phyloP scores from a whole-genome alignment of 1,140 invertebrate species.

The Drosophila fuyamai region DNA sequence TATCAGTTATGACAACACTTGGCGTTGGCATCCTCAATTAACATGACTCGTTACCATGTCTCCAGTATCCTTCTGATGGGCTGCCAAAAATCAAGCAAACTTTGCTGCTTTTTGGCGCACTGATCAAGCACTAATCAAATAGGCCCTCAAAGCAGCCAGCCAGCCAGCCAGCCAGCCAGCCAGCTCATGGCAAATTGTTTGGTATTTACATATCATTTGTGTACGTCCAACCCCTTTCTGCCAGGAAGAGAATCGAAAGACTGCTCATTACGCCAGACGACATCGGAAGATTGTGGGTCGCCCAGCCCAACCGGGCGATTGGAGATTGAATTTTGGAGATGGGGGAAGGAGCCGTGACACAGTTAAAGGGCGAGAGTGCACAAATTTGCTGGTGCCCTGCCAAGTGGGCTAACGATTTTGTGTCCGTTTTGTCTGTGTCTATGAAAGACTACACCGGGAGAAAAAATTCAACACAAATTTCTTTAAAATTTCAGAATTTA shows the following conservation, averaged over 20 bases:
- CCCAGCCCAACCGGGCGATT: too few species aligned
- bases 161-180: constrained; percentile 15
- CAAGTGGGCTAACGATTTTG: constrained; percentile 81
- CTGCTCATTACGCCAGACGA: constrained; percentile 45
- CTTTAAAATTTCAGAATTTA: too few species aligned
- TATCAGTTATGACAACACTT: constrained; percentile 23
- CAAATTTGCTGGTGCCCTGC: constrained; percentile 69
- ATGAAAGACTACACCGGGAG: constrained; percentile 17
- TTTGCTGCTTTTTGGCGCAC: constrained; percentile 59
- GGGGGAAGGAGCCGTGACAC: constrained; percentile 52
- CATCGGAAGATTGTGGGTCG: constrained; percentile 26
- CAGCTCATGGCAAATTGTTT: constrained; percentile 68
- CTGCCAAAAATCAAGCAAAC: constrained; percentile 34
- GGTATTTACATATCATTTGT: constrained; percentile 79
- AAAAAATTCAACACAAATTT: background rate
- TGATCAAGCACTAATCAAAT: constrained; percentile 76
- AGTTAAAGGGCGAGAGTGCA: constrained; percentile 51
- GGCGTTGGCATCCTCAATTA: constrained; percentile 26
- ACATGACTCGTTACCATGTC: constrained; percentile 23
- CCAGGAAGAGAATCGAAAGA: constrained; percentile 4
- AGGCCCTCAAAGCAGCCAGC: constrained; percentile 29
- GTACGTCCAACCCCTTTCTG: constrained; percentile 25
- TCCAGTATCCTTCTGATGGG: constrained; percentile 5
- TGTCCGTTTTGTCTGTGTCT: constrained; percentile 46
- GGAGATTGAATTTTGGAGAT: constrained; percentile 18